Base-by-base conservation (phyloP, 2,888 invertebrate species). In the Ophion costatus region DNA sequence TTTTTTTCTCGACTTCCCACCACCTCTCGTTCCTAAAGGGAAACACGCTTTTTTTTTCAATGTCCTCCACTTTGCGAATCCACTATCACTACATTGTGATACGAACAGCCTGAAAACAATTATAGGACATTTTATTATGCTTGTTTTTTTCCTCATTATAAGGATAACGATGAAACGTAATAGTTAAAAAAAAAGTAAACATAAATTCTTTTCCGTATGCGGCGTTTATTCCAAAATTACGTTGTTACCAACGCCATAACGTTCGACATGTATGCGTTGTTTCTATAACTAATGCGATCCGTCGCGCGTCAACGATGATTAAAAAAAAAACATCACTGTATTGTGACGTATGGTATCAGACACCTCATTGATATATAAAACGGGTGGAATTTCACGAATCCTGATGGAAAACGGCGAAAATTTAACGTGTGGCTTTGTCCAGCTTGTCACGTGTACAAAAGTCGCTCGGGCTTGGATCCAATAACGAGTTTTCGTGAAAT, bases 81-180 rank as follows among this genome's bases (percentile, higher is more conserved):
- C 83, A 85, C 77, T 82, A 81, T 85, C 83, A 87, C 83, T 86
- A 84, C 80, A 38, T 76, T 76, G 84, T 87, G 85, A 85, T 80
- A 82, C 79, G 85, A 80, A 77, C 82, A 83, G 83, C 87, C 86
- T 87, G 87, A 85, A 87, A 87, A 84, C 66, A 91, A 89, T 87
- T 87, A 91, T 89, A 86, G 79, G 87, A 85, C 90, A 90, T 83
- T 51, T 82, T 87, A 88, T 88, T 86, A 84, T 88, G 70, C 85
- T 57, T 66, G 9, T 67, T 70, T 10, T 17, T 4, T 38, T 67
- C 56, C 57, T 45, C 42, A 64, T 66, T 80, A 83, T 78, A 81
- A 56, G 80, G 78, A 71, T 82, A 71, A 71, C 66, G 69, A 83
- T 80, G 38, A 83, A 81, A 38, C 75, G 33, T 77, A 59, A 78